Evolutionary conservation across 2,113 vertebrate genomes (phyloP), one percentile per base, ranked within the genome.

Genomic region (Erythrolamprus reginae): DNA sequence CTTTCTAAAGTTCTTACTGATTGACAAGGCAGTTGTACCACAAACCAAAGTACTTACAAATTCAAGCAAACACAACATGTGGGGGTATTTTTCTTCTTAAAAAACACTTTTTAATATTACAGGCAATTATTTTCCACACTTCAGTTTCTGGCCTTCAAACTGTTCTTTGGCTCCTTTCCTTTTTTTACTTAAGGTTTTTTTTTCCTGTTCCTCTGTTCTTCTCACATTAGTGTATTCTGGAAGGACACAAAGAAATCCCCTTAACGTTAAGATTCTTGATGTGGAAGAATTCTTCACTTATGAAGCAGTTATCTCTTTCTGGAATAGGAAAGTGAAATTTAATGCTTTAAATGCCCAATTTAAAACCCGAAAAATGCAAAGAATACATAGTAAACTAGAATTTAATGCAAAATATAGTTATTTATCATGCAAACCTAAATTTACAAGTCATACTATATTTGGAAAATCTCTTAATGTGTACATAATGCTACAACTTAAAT

Each of bases 181-280:
- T 92, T 93, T 93, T 93, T 82, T 91, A 58, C 85, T 95, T 92
- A 93, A 86, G 85, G 52, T 95, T 95, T 95, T 92, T 91, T 92
- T 77, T 65, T 92, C 83, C 88, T 87, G 42, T 93, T 95, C 93
- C 92, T 94, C 95, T 47, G 50, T 91, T 95, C 91, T 94, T 95
- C 94, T 91, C 89, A 89, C 94, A 95, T 91, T 97, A 97, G 23
- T 95, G 97, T 48, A 94, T 96, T 95, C 97, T 97, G 93, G 88
- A 96, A 96, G 90, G 92, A 95, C 95, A 91, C 70, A 96, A 47
- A 92, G 91, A 95, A 92, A 96, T 3, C 24, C 23, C 19, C 82
- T 56, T 61, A 91, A 87, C 91, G 87, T 97, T 92, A 97, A 52
- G 82, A 45, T 94, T 91, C 92, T 90, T 51, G 82, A 91, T 50